Base-by-base conservation (phyloP, 2,888 invertebrate species). In the Pantelozetes paolii region DNA sequence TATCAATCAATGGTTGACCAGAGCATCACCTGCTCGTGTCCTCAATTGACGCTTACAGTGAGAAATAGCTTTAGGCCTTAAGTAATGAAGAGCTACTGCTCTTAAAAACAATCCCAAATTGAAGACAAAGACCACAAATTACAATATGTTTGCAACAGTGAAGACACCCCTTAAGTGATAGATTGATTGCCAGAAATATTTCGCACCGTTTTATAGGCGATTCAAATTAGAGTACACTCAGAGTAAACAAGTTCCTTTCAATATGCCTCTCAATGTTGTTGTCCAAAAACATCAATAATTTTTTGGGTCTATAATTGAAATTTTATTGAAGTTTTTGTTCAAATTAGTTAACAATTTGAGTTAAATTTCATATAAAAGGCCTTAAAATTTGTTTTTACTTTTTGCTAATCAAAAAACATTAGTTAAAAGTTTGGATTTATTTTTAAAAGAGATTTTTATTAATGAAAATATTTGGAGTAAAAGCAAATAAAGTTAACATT, bases 151-250 rank as follows among this genome's bases (percentile, higher is more conserved):
- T 59, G 59, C 32, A 59, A 59, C 59, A 59, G 23, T 18, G 30
- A 30, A 59, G n/a, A 59, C 59, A 59, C 59, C 59, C 59, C 13
- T 59, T 59, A 8, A 59, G 59, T 59, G 59, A 59, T 59, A 59
- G 59, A 59, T 59, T 59, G 59, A 23, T 18, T n/a, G 26, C 26
- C 57, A 57, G 18, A 15, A 15, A 59, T 13, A 59, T 30, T 20
- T 59, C 59, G 59, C 59, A 28, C 32, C 59, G 23, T 30, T 30
- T 59, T 59, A 59, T 59, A 59, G 59, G n/a, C n/a, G 36, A 59
- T 59, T 59, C 30, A 30, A 59, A 30, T 30, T 59, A 15, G 13
- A 54, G 54, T 54, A 13, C 11, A 54, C 54, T 30, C 30, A 15
- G 13, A 54, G 54, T 54, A 13, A 54, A 54, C 54, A 54, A 54